Base-by-base conservation (phyloP, 2,113 vertebrate species). In the Mustelus asterias region DNA sequence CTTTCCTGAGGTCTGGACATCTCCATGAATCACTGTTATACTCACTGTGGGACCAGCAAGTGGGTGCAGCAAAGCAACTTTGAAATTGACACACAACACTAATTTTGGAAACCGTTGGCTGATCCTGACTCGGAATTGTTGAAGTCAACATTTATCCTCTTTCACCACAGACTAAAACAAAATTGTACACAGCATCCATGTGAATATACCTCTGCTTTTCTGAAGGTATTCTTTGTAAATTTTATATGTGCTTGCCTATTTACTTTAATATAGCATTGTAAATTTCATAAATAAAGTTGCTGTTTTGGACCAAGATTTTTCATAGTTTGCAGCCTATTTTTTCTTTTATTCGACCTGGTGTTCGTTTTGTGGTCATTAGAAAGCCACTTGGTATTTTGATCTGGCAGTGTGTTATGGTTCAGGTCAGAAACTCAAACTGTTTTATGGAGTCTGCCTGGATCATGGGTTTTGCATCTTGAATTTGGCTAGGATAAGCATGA, bases 201-300 rank as follows among this genome's bases (percentile, higher is more conserved):
- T 93, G 37, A 94, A 94, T 11, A 94, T 70, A 94, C 37, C 67
- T 94, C 93, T 44, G 93, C 41, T 70, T 94, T 92, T 48, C 67
- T 10, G 6, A 29, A 67, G 18, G 67, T 69, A 69, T 69, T 94
- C 33, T 70, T 94, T 94, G 67, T 89, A 58, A 89, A 58, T 54
- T 89, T 89, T 33, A 89, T 33, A 89, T 48, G 67, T 94, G 63
- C 89, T 65, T 20, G n/a, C 37, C 67, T 41, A 94, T 94, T 70
- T 94, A 41, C 93, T 94, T 70, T 70, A 70, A 8, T 48, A 70
- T 48, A 48, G 24, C 9, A 29, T 67, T 94, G 93, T 94, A 48
- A 70, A 70, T 94, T 26, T 70, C 48, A 89, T 58, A 58, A 72
- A 70, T 94, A 94, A 94, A 94, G 26, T 70, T 94, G 86, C 26